Evolutionary conservation across 2,888 invertebrate genomes (phyloP).

Genomic region (Ceraclea dissimilis): DNA sequence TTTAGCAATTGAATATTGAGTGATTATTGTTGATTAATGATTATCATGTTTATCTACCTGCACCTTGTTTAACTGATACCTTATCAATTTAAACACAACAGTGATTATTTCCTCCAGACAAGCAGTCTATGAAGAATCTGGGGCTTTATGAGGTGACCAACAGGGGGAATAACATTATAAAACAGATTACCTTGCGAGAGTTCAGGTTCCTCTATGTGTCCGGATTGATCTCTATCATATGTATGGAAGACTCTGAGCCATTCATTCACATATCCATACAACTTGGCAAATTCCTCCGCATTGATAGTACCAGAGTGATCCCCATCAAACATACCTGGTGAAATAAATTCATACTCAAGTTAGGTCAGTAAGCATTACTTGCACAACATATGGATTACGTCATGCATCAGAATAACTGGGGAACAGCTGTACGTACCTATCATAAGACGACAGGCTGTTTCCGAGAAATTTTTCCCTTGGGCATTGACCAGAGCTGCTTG

Average conservation of each 20-base stretch:
- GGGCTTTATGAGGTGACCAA: too few species aligned
- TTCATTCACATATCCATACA: slow-evolving; percentile 82
- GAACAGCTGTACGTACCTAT: too few species aligned
- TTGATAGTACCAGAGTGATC: slow-evolving; percentile 80
- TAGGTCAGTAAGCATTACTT: neutral
- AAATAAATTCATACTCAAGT: neutral
- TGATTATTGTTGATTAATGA: too few species aligned
- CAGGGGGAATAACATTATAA: too few species aligned
- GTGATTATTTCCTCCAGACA: too few species aligned
- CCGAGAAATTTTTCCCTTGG: slow-evolving; percentile 76
- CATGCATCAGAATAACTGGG: too few species aligned
- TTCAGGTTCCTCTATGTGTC: slow-evolving; percentile 74
- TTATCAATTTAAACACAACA: too few species aligned
- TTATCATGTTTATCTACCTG: too few species aligned
- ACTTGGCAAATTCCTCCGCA: slow-evolving; percentile 73
- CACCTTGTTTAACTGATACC: too few species aligned
- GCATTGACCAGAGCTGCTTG: slow-evolving; percentile 77
- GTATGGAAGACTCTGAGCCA: slow-evolving; percentile 81
- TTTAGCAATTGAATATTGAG: too few species aligned
- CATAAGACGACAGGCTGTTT: slow-evolving; percentile 79
- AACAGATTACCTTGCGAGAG: slow-evolving; percentile 56
- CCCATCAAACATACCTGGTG: slow-evolving; percentile 77
- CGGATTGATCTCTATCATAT: slow-evolving; percentile 80
- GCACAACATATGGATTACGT: neutral
- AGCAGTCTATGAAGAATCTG: too few species aligned